Conservation (phyloP, 2,797 vertebrate species). For the Anisognathus igniventris region DNA sequence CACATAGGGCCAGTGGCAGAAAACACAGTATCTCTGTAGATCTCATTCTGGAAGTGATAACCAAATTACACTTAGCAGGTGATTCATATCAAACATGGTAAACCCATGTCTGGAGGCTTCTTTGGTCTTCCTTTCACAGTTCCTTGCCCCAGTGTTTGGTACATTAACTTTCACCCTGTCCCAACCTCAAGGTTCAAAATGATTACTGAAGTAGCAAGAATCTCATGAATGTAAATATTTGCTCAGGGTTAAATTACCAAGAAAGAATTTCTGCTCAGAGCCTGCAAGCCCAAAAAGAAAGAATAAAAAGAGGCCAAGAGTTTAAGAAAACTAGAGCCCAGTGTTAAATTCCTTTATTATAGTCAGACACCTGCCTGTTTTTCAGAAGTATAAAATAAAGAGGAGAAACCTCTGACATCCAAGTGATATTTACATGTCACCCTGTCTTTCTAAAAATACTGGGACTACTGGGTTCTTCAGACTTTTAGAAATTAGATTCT, state of each 20-base stretch:
- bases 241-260: constrained; percentile 20
- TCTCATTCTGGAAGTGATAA: background rate
- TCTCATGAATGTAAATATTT: constrained; percentile 55
- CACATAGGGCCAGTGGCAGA: background rate
- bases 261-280: constrained; percentile 28
- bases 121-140: background rate
- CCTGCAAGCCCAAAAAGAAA: background rate
- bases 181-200: background rate
- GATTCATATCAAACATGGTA: background rate
- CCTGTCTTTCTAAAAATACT: background rate
- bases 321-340: constrained; percentile 37
- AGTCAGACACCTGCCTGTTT: constrained; percentile 1
- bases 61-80: background rate
- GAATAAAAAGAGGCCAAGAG: constrained; percentile 31
- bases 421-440: background rate
- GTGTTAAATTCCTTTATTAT: constrained; percentile 10
- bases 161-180: background rate
- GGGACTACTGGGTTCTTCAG: background rate
- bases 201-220: constrained; percentile 51
- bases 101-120: background rate
- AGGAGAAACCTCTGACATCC: background rate
- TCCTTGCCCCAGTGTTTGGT: background rate
- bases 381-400: background rate
- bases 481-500: background rate
- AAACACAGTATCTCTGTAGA: background rate